Conservation (phyloP, 2,113 vertebrate genomes). For the Argyrosomus japonicus region DNA sequence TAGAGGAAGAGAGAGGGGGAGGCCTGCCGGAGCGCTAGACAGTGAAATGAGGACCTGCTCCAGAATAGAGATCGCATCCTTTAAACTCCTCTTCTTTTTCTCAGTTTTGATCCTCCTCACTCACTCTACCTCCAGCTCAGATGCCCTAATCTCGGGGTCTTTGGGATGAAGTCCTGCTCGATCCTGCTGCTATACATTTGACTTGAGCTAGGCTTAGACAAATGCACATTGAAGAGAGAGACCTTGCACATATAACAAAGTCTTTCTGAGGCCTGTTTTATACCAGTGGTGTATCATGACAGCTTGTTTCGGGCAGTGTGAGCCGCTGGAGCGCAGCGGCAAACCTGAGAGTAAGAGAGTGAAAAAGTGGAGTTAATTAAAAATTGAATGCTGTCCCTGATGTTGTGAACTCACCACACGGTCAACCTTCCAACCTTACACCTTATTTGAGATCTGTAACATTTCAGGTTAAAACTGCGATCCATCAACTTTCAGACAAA, state of each 20-base stretch:
- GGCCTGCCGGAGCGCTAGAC: constrained; percentile 57
- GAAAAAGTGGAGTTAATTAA: neutral
- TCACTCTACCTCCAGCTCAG: constrained; percentile 2
- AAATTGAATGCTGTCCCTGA: neutral
- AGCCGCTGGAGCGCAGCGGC: neutral
- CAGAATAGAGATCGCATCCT: constrained; percentile 59
- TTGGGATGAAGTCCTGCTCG: neutral
- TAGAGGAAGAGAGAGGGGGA: constrained; percentile 49
- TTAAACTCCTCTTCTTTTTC: constrained; percentile 40
- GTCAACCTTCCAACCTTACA: neutral
- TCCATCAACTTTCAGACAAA: neutral
- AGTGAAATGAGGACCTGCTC: constrained; percentile 63
- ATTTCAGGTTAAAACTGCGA: neutral
- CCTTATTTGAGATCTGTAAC: neutral
- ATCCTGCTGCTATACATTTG: neutral
- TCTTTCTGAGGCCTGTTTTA: neutral
- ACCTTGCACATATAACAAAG: neutral
- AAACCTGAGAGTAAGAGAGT: neutral
- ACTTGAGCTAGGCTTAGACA: neutral
- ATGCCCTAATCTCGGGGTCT: constrained; percentile 13
- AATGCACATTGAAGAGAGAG: neutral
- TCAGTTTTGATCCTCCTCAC: constrained; percentile 41
- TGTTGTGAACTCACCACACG: neutral
- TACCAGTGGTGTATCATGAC: neutral
- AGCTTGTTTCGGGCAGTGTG: neutral